Base-by-base conservation (phyloP, 1,140 invertebrate species). In the Pseudachorutes palmiensis region DNA sequence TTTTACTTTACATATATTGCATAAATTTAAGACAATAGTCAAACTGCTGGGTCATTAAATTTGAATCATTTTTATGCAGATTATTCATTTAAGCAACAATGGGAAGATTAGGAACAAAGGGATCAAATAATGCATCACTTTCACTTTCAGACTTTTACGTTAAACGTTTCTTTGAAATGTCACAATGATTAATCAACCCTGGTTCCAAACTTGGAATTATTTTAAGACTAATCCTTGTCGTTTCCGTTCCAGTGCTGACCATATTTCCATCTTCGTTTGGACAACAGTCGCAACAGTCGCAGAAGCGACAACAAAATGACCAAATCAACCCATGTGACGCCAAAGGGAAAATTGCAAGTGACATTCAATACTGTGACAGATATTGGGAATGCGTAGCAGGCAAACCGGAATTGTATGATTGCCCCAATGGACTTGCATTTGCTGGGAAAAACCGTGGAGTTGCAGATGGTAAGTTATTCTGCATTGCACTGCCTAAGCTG, bases 361-460 rank as follows among this genome's bases (percentile, higher is more conserved):
- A 92, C 73, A 82, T 84, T 67, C 88, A 87, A 28, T 90, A 92
- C 75, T 93, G 91, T 75, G 90, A 92, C 78, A 84, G 89, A 70
- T 92, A 91, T 75, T 92, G 89, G 88, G 89, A 92, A 76, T 71
- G 70, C 51, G 61, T 88, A 9, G 82, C 80, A 66, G 88, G 88
- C 0, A 86, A 89, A 73, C 85, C 88, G 0, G 87, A 91, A 68
- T 79, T 91, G 33, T 91, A 90, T 76, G 89, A 92, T 79, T 94
- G 91, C 77, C 91, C 91, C 33, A 94, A 93, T 75, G 91, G 91
- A 5, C 78, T 93, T 31, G 91, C 92, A 1, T 94, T 90, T 79
- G 89, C 91, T 32, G 91, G 91, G 0, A 91, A 91, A 76, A 87
- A 91, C 75, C 81, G 89, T 30, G 90, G 90, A 1, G 88, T 92